Evolutionary conservation across 2,113 vertebrate genomes (phyloP), one percentile per base, ranked within the genome.

Genomic region (Protomyctophum bolini): DNA sequence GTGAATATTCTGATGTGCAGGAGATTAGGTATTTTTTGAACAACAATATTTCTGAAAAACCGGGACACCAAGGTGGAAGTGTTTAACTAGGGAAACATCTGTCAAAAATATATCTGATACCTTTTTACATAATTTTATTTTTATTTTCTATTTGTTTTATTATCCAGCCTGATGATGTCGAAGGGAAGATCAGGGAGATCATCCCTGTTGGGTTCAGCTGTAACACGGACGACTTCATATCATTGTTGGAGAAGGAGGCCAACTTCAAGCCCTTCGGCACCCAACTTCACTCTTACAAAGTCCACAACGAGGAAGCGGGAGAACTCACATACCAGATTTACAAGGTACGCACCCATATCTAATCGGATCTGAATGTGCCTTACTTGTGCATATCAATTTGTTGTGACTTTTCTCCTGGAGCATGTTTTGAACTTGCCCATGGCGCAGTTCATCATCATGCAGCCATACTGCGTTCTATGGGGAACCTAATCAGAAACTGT

Each of bases 251-350:
- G 92, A 98, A 99, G 67, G 97, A 98, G 78, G 95, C 95, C 72
- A 98, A 98, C 88, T 98, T 98, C 87, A 97, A 94, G 73, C 96
- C 96, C 3, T 98, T 98, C 84, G 97, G 98, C 86, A 94, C 88
- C 64, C 88, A 97, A 78, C 90, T 97, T 11, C 97, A 98, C 88
- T 94, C 95, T 0, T 98, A 98, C 73, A 94, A 92, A 7, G 90
- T 96, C 84, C 95, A 95, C 87, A 97, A 92, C 54, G 95, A 95
- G 82, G 96, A 98, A 79, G 96, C 94, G 7, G 96, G 95, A 78
- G 94, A 95, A 72, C 94, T 98, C 87, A 94, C 93, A 0, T 98
- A 97, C 74, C 95, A 97, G 86, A 97, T 99, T 86, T 94, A 97
- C 73, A 98, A 97, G 95, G 97, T 97, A 92, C 81, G 84, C 81